Evolutionary conservation across 2,113 vertebrate species (phyloP), one percentile per base, ranked within the genome.

Genomic region (Gymnogyps californianus): DNA sequence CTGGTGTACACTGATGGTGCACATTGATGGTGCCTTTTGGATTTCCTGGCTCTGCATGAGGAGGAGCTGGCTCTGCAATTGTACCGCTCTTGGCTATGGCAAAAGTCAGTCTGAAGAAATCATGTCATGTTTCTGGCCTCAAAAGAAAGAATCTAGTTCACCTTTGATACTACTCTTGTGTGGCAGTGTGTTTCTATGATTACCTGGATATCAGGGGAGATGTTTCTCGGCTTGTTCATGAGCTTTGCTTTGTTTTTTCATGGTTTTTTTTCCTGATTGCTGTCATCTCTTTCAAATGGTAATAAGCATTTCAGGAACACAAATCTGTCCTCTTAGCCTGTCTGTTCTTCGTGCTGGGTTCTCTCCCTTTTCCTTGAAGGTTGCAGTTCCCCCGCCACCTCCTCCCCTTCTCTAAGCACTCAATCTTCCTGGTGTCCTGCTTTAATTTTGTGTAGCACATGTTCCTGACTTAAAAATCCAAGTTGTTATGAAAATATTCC

Each of bases 401-500:
- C 69, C 59, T 89, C 42, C 64, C 19, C 31, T 85, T 85, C 75
- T 76, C 85, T 52, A 51, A 82, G 57, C 71, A 83, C 36, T 85
- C 87, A 55, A 93, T 93, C 83, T 88, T 85, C 46, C 34, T 52
- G 34, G 28, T 89, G 83, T 91, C 69, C 67, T 77, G 57, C 75
- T 94, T 91, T 71, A 83, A 85, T 87, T 96, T 81, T 83, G 42
- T 64, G 32, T 58, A 79, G 81, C n/a, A 22, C 36, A 12, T 40
- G 87, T 93, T 89, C 55, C 38, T 66, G 42, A 38, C 84, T 87
- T 90, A 42, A 92, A 87, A 91, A 94, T 85, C 59, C 90, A 79
- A 87, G 54, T 65, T 83, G 61, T 90, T 87, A 76, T 22, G n/a
- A 95, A 91, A 94, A 93, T 93, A 85, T 80, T 91, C 31, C 46